phyloP scores from a whole-genome alignment of 2,113 vertebrate genomes.

The Cyprinodon brontotheroides region DNA sequence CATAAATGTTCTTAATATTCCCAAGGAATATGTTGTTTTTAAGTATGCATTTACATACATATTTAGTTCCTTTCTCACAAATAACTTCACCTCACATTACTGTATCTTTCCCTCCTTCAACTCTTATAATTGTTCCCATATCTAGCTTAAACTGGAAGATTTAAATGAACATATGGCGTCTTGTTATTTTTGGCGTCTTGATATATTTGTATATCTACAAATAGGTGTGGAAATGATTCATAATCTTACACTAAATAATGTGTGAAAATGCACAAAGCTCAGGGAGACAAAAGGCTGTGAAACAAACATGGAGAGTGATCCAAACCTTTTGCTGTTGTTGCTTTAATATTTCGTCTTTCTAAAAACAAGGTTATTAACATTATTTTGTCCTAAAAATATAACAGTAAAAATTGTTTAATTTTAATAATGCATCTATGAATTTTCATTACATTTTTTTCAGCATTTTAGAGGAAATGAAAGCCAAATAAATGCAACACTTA shows the following conservation, averaged over 20 bases:
- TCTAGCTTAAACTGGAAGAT: neutral
- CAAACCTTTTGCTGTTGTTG: neutral
- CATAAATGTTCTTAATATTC: too few species aligned
- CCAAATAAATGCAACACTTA: too few species aligned
- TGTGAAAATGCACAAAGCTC: slow-evolving; percentile 1
- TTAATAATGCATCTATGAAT: neutral
- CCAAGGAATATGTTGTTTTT: too few species aligned
- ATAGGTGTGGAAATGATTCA: neutral
- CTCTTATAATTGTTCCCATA: slow-evolving; percentile 11
- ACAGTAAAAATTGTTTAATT: neutral
- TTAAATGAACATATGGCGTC: neutral
- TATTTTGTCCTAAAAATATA: neutral
- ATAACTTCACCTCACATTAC: neutral
- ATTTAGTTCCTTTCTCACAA: neutral
- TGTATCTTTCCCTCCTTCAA: neutral
- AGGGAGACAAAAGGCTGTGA: too few species aligned
- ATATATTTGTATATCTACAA: neutral
- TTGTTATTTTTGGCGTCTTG: neutral
- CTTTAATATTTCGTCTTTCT: neutral
- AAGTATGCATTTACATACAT: too few species aligned
- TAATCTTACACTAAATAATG: neutral
- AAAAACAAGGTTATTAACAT: neutral
- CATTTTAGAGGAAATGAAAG: neutral
- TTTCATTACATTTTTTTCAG: neutral
- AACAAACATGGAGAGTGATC: neutral